Conservation (phyloP, 2,113 vertebrate genomes). For the Leucosticte australis region DNA sequence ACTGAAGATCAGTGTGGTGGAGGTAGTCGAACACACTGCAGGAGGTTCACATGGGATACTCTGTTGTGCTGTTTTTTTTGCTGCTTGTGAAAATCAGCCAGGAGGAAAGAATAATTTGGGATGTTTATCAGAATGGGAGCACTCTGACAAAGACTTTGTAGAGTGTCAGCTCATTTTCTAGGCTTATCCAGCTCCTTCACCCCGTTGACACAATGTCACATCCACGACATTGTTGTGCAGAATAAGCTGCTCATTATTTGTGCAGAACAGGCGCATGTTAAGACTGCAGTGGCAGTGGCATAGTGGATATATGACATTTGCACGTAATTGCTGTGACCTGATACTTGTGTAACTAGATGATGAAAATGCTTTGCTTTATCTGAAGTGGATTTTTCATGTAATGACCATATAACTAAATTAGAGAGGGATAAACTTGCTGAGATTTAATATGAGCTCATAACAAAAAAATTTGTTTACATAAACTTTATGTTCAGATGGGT, state of each 20-base stretch:
- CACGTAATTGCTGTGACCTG: constrained; percentile 22
- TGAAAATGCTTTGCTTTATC: constrained; percentile 37
- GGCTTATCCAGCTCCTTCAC: background rate
- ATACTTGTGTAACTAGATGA: constrained; percentile 21
- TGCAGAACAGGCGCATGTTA: background rate
- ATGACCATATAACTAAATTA: constrained; percentile 52
- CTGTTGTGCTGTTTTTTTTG: background rate
- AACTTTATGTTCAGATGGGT: constrained; percentile 22
- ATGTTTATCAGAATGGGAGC: background rate
- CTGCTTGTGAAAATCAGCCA: background rate
- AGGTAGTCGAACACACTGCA: background rate
- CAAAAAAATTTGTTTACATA: constrained; percentile 38
- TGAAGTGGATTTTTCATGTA: constrained; percentile 13
- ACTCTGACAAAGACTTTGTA: background rate
- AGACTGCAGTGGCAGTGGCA: background rate
- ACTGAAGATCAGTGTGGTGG: background rate
- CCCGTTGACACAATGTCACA: background rate
- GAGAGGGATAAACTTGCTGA: constrained; percentile 21
- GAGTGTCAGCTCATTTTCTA: background rate
- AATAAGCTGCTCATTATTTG: background rate
- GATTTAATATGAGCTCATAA: constrained; percentile 41
- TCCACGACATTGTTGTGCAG: background rate
- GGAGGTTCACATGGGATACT: background rate
- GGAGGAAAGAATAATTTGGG: background rate
- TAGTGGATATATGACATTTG: constrained; percentile 8